Base-by-base conservation (phyloP, 2,113 vertebrate species). In the Axis porcinus region DNA sequence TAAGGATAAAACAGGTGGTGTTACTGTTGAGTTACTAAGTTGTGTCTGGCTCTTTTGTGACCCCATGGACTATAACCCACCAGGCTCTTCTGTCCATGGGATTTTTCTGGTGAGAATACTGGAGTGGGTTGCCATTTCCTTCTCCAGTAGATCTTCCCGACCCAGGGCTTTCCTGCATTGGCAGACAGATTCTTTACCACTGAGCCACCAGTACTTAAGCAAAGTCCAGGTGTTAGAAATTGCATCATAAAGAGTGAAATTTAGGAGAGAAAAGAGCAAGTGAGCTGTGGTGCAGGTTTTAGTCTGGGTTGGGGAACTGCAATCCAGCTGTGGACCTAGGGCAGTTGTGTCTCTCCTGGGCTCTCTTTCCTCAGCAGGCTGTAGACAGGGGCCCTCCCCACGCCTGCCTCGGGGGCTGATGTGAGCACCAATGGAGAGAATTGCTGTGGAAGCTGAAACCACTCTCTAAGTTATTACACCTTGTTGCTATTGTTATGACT, bases 321-420 rank as follows among this genome's bases (percentile, higher is more conserved):
- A 13, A 6, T 47, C 40, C 21, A 2, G 3, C 57, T 1, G 5
- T 52, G 95, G 47, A 1, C 57, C 0, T 28, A 1, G 54, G 52
- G 2, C 12, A 2, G 5, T 5, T 13, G 23, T 2, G 15, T 17
- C 33, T 27, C 47, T 45, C 76, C 14, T 1, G 4, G 60, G 25
- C 52, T 4, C 4, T 21, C 17, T 81, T 5, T 86, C 86, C 76
- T 57, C 21, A n/a, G 47, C 1, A 3, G 4, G 21, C 62, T 45
- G 3, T 17, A 2, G 13, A 7, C 1, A 4, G 52, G 57, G 25
- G 10, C 1, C 25, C 25, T 10, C 50, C 7, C 6, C 67, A 30
- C 6, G 16, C 27, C 91, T 19, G 11, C 47, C 28, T 57, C 28
- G 7, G 0, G 33, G 47, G 43, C 4, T 36, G 21, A 13, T 5